phyloP scores from a whole-genome alignment of 2,113 vertebrate genomes.

The Neodontobutis hainanensis region DNA sequence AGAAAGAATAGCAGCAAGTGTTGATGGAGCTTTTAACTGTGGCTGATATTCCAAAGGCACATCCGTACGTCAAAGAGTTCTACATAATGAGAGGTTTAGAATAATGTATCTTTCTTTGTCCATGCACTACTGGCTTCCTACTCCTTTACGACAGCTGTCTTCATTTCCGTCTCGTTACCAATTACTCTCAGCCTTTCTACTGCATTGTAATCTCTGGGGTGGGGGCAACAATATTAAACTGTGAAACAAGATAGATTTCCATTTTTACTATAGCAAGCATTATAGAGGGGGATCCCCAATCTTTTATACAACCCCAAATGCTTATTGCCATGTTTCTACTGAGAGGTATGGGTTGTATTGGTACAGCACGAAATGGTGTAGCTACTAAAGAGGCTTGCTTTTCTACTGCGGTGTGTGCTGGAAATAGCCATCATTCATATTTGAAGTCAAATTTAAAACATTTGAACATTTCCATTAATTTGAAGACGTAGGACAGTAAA shows the following conservation, averaged over 20 bases:
- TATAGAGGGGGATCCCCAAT: constrained; percentile 25
- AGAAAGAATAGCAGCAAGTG: not conserved
- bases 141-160: constrained; percentile 8
- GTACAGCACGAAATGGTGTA: not conserved
- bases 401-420: too few species aligned
- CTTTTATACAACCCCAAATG: not conserved
- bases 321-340: not conserved
- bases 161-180: constrained; percentile 40
- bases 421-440: too few species aligned
- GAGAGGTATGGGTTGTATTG: too few species aligned
- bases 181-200: constrained; percentile 26
- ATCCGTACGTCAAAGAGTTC: constrained; percentile 4
- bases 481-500: too few species aligned
- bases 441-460: too few species aligned
- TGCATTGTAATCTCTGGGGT: constrained; percentile 22
- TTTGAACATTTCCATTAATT: too few species aligned
- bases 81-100: constrained; percentile 34
- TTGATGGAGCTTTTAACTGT: not conserved
- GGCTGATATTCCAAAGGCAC: not conserved
- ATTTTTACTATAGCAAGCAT: constrained; percentile 1
- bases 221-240: constrained; percentile 24
- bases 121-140: constrained; percentile 28
- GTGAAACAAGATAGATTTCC: constrained; percentile 25
- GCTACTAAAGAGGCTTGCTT: too few species aligned
- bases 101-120: constrained; percentile 20